Base-by-base conservation (phyloP, 2,888 invertebrate genomes). In the Leucophenga maculata region DNA sequence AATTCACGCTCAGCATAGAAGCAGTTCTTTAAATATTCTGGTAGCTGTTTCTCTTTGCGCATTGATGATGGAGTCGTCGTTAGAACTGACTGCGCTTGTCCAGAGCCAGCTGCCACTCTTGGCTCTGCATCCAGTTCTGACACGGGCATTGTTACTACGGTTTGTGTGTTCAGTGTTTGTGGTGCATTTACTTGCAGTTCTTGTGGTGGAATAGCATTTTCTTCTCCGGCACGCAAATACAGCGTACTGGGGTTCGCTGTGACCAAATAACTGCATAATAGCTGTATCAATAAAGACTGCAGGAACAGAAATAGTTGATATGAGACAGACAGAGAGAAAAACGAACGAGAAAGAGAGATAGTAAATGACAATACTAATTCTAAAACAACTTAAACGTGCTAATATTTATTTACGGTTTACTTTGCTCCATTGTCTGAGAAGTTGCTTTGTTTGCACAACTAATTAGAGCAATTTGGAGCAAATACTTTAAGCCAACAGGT, bases 1-100 rank as follows among this genome's bases (percentile, higher is more conserved):
- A 87, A 68, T 54, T 87, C 85, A 22, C 84, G 78, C 39, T 88
- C 86, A 18, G 85, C 86, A 71, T 87, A 85, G 65, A 88, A 88
- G 48, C 88, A 88, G 32, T 83, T 79, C 52, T 76, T 80, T 0
- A 77, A 73, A 66, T 82, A 85, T 14, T 86, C 80, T 0, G 83
- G 82, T 54, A 77, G 66, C 20, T 77, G 74, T 1, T 75, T 59
- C 13, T 62, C 52, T n/a, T 70, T 64, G 2, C 66, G 60, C 1
- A 66, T 60, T 0, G 64, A 55, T 6, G 62, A 0, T 0, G 67
- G 46, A 1, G 66, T 57, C 1, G 73, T 57, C 2, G 73, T 48
- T 9, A 11, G 26, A 39, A 59, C 44, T 13, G 26, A 13, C 26
- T n/a, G 64, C 16, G 14, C 71, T 8, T 39, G 39, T 1, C 39